These are phyloP conservation scores for Prorops nasuta DNA, from an alignment of 1,140 invertebrate genomes.

Conservation along the genomic window DNA sequence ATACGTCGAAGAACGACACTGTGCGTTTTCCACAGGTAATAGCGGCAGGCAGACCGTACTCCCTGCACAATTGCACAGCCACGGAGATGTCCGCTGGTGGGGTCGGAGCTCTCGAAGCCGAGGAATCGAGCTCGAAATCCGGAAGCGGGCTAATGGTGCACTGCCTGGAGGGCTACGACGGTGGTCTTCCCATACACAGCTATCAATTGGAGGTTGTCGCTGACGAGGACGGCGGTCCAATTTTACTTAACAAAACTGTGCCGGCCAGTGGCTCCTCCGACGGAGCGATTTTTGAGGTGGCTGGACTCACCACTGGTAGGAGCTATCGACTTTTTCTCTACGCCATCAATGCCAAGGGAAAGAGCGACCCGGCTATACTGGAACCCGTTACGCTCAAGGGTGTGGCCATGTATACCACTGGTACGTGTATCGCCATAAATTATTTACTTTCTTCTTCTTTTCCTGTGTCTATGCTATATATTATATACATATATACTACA, in stretches of 20 bases:
- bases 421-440: constrained; percentile 37
- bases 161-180: constrained; percentile 81
- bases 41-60: constrained; percentile 75
- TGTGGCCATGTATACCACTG: constrained; percentile 64
- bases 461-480: too few species aligned
- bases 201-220: constrained; percentile 75
- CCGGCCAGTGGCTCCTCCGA: constrained; percentile 18
- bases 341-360: constrained; percentile 80
- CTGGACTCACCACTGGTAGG: constrained; percentile 74
- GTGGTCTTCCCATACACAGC: constrained; percentile 72
- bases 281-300: constrained; percentile 68
- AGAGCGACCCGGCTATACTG: constrained; percentile 75
- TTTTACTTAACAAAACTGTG: constrained; percentile 38
- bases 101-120: constrained; percentile 30
- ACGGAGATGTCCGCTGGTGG: constrained; percentile 45
- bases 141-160: constrained; percentile 64
- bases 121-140: constrained; percentile 48
- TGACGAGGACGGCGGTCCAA: constrained; percentile 34
- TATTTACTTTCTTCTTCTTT: too few species aligned
- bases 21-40: constrained; percentile 37
- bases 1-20: too few species aligned
- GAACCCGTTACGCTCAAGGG: constrained; percentile 77
- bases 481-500: too few species aligned
- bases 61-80: constrained; percentile 79
- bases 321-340: constrained; percentile 76